Conservation (phyloP, 2,797 vertebrate genomes). For the Galagoides demidoff region DNA sequence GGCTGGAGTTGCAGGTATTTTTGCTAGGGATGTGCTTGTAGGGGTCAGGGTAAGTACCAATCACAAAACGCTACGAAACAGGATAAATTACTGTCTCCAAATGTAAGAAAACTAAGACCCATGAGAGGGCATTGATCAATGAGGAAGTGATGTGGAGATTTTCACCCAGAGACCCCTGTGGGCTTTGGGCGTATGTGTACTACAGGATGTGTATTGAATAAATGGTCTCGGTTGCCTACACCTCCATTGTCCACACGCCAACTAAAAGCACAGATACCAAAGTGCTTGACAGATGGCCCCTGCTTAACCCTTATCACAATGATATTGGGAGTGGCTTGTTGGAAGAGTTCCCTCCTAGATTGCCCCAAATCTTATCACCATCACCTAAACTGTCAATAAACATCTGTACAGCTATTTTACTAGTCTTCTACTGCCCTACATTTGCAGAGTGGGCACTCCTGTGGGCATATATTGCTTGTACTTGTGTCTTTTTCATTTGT, state of each 20-base stretch:
- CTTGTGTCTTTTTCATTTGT: conserved; percentile 97
- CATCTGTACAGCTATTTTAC: conserved; percentile 95
- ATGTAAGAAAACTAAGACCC: conserved; percentile 79
- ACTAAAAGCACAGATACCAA: conserved; percentile 96
- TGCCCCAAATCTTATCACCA: conserved; percentile 97
- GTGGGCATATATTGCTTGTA: conserved; percentile 97
- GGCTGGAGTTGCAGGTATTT: too few species aligned
- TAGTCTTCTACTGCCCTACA: conserved; percentile 97
- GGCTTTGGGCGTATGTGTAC: conserved; percentile 84
- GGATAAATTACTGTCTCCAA: conserved; percentile 49
- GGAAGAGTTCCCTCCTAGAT: conserved; percentile 95
- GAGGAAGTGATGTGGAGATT: conserved; percentile 90
- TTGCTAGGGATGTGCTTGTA: too few species aligned
- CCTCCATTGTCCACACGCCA: conserved; percentile 96
- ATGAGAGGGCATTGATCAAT: conserved; percentile 91
- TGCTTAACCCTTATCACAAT: conserved; percentile 98
- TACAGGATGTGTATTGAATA: conserved; percentile 88
- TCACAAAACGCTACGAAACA: conserved; percentile 1
- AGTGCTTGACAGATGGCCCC: conserved; percentile 92
- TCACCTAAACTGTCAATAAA: conserved; percentile 96
- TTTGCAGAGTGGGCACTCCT: conserved; percentile 98
- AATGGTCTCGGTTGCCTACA: conserved; percentile 93
- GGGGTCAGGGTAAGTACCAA: conserved; percentile 13
- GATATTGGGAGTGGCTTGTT: conserved; percentile 98
- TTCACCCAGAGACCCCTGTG: conserved; percentile 88